Evolutionary conservation across 2,113 vertebrate species (phyloP), one percentile per base, ranked within the genome.

Genomic region (Hucho hucho): DNA sequence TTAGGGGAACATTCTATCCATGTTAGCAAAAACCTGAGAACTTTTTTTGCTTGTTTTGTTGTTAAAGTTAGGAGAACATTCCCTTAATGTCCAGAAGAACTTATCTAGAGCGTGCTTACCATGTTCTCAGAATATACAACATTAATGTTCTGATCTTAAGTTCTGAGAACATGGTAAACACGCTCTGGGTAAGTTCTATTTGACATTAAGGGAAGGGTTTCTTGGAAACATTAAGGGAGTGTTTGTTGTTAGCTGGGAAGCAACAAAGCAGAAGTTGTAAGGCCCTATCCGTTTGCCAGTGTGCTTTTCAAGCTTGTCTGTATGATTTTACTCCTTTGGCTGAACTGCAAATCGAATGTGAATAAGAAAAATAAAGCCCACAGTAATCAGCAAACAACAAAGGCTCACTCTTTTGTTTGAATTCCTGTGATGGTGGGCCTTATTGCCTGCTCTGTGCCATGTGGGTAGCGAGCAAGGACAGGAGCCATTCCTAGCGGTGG

Each of bases 361-460:
- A 82, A 83, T 84, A 83, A 73, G 82, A 76, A 24, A 29, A 86
- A 7, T 3, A 85, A 85, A 81, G 79, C 72, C 81, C 76, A 37
- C 66, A 81, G 78, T 81, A 79, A 87, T 84, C 79, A 83, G 66
- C 70, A 74, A 12, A 80, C 84, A 85, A 83, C 81, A 85, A 83
- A 73, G 66, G 28, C 64, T 53, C 32, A 61, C 32, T 74, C 69
- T 69, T 79, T 66, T 81, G 83, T 87, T 77, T 80, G 76, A 76
- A 77, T 66, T 66, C 12, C 37, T 79, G 77, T 80, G 72, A 81
- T 78, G 69, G 73, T 68, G 49, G 75, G 75, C 29, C 64, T 83
- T 67, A 70, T 65, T 69, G 49, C 77, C 22, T 63, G 76, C 72
- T 53, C 4, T 81, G 73, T 75, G 69, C 37, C 67, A 73, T 87